phyloP scores from a whole-genome alignment of 2,113 vertebrate species.

The Mandrillus leucophaeus region DNA sequence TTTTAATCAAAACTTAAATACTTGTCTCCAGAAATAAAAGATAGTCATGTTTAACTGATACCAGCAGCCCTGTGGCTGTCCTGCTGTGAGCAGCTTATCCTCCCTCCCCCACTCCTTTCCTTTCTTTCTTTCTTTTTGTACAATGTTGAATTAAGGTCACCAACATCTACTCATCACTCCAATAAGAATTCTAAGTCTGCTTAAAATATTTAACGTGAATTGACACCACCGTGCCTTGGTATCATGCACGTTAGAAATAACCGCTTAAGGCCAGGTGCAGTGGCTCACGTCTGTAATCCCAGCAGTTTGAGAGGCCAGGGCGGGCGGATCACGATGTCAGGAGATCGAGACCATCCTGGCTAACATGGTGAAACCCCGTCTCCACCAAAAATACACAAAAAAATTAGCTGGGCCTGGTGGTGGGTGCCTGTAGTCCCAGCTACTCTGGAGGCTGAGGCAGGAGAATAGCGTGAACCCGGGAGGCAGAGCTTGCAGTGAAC shows the following conservation, averaged over 20 bases:
- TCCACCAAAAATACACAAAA: too few relatives aligned
- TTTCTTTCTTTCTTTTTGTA: not conserved
- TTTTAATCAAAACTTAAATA: slow-evolving; percentile 55
- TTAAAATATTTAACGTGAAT: not conserved
- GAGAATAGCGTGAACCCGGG: too few relatives aligned
- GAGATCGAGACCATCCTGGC: too few relatives aligned
- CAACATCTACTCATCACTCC: not conserved
- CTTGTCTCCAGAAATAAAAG: slow-evolving; percentile 24
- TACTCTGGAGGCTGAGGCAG: too few relatives aligned
- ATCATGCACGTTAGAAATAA: not conserved
- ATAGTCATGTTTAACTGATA: not conserved
- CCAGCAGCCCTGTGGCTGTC: not conserved
- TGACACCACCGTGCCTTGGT: not conserved
- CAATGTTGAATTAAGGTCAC: not conserved
- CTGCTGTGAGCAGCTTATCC: not conserved
- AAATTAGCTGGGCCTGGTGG: too few relatives aligned
- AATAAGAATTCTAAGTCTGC: not conserved
- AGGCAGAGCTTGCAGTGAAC: too few relatives aligned
- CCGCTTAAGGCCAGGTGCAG: not conserved
- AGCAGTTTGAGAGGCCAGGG: too few relatives aligned
- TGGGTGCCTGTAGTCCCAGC: too few relatives aligned
- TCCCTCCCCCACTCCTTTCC: not conserved
- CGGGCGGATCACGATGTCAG: too few relatives aligned
- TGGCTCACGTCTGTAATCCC: too few relatives aligned
- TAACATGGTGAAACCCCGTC: too few relatives aligned